Conservation (phyloP, 2,113 vertebrate species). For the Crotalus tigris region DNA sequence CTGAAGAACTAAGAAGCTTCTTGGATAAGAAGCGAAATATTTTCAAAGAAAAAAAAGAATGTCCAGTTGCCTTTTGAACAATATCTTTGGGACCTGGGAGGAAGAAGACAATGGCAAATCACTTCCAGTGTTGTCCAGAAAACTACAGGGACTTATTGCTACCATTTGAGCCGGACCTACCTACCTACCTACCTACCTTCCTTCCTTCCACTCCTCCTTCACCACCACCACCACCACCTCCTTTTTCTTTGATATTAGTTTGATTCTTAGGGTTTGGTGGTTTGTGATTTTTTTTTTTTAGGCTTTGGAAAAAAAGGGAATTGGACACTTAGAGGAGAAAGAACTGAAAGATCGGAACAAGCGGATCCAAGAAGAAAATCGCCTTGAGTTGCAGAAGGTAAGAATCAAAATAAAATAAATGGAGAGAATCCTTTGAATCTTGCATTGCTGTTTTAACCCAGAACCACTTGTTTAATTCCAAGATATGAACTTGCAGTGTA, state of each 20-base stretch:
- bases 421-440: not conserved
- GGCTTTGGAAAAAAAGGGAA: constrained; percentile 94
- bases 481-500: not conserved
- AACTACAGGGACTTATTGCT: not conserved
- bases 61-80: no score
- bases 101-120: not conserved
- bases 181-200: no score
- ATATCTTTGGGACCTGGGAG: no score
- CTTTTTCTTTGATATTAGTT: no score
- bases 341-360: constrained; percentile 97
- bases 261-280: not conserved
- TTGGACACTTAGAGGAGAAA: constrained; percentile 91
- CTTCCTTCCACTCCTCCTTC: no score
- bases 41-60: no score
- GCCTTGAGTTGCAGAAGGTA: constrained; percentile 96
- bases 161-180: not conserved
- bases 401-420: not conserved
- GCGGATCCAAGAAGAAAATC: constrained; percentile 92
- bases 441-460: not conserved
- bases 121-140: not conserved
- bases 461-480: rapidly evolving
- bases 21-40: no score
- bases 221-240: no score
- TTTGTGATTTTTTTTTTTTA: constrained; percentile 43
- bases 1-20: no score